Evolutionary conservation across 2,888 invertebrate species (phyloP), one percentile per base, ranked within the genome.

Genomic region (Caenorhabditis sp.): DNA sequence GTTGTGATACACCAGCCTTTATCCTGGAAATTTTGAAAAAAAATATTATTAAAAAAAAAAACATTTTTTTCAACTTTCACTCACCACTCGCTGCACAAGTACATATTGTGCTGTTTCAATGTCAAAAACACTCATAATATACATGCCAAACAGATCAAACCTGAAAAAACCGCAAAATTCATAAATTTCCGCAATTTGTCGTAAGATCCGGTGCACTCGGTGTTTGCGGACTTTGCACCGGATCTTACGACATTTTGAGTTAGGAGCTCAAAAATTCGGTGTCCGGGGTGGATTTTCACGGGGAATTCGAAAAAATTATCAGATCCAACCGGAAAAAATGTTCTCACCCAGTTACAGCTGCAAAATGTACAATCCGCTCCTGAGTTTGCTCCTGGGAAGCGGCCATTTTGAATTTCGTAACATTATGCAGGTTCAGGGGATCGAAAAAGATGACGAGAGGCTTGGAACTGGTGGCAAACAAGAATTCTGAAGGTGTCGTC

Each of bases 391-490:
- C 35, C 4, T 84, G 67, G 0, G 83, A 50, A 1, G 82, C 83
- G n/a, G 53, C 18, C 5, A 35, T 60, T 24, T 53, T 55, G 32
- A 85, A 85, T 1, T 37, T 55, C 1, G 76, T 71, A 0, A 72
- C 55, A 55, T 85, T 80, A 28, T 76, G 76, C 1, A 51, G 18
- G 35, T 56, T 69, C 18, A 61, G 8, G 11, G 78, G 74, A 32
- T 85, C 85, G 50, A 50, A 78, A 40, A 83, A 85, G 8, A 84
- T 47, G 0, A 84, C 13, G 3, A 84, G 37, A 2, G 85, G 84
- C 20, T 60, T n/a, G 20, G 44, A 20, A 2, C 44, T 9, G 5
- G 55, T 56, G 9, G 69, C 55, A 32, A 13, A 62, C 3, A 69
- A 5, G 3, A 77, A 67, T 50, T 70, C 69, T 4, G n/a, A 32